Conservation (phyloP, 2,797 vertebrate genomes). For the Ataeniobius toweri region DNA sequence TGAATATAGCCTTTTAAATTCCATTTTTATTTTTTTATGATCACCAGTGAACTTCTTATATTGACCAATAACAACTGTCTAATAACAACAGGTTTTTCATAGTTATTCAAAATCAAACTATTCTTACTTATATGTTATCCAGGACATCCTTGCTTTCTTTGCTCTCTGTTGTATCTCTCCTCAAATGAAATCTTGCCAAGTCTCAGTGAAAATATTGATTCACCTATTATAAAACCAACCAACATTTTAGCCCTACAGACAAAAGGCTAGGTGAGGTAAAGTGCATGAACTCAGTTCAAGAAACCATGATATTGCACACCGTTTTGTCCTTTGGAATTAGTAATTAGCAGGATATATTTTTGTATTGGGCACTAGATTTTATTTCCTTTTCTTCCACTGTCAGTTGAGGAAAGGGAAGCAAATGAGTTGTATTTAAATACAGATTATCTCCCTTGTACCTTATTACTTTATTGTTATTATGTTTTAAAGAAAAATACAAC, state of each 20-base stretch:
- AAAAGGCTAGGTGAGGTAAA: neutral
- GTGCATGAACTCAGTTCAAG: neutral
- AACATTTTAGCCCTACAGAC: constrained; percentile 5
- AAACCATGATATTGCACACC: neutral
- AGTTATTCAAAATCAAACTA: neutral
- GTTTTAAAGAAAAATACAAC: constrained; percentile 20
- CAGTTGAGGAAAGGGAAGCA: constrained; percentile 17
- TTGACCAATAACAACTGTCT: neutral
- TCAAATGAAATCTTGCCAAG: constrained; percentile 5
- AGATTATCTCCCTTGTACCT: constrained; percentile 24
- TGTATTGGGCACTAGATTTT: constrained; percentile 41
- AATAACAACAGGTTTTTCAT: constrained; percentile 10
- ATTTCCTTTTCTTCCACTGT: neutral
- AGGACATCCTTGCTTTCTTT: constrained; percentile 2
- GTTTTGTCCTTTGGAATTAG: neutral
- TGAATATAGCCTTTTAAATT: neutral
- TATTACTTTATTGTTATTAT: constrained; percentile 1
- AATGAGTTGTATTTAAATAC: constrained; percentile 68
- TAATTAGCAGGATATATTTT: constrained; percentile 8
- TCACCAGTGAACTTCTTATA: neutral
- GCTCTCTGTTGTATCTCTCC: neutral
- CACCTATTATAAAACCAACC: constrained; percentile 5
- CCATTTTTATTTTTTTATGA: constrained; percentile 15
- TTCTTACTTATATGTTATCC: neutral
- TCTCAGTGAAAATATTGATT: constrained; percentile 10